Evolutionary conservation across 2,113 vertebrate species (phyloP).

Genomic region (Calidris pygmaea): DNA sequence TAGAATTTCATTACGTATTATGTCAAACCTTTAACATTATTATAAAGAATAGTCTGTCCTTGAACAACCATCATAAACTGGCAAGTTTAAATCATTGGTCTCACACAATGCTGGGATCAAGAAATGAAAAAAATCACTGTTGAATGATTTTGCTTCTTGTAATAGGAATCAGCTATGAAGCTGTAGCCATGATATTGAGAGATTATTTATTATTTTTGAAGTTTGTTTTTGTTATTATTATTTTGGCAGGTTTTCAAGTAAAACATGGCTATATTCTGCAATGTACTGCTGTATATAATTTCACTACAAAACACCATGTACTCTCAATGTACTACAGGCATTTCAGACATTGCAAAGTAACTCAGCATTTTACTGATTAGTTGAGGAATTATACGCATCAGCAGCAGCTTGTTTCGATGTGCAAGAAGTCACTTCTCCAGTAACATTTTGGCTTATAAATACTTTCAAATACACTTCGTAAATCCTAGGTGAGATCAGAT

Average conservation of each 20-base stretch:
- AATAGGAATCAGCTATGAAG: background rate
- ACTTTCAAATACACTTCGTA: background rate
- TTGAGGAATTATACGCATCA: background rate
- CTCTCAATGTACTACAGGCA: background rate
- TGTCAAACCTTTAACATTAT: background rate
- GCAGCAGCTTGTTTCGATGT: background rate
- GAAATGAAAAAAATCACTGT: background rate
- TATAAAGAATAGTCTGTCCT: background rate
- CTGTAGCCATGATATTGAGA: background rate
- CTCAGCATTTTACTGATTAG: background rate
- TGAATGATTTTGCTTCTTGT: background rate
- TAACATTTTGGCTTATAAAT: background rate
- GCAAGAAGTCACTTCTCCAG: background rate
- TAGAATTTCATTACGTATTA: background rate
- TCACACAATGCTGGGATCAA: accelerated
- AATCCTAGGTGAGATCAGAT: background rate
- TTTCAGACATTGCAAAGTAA: background rate
- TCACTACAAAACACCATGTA: accelerated
- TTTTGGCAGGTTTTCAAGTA: background rate
- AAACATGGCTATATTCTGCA: background rate
- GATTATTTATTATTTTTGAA: background rate
- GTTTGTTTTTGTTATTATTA: background rate
- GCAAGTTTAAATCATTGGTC: background rate
- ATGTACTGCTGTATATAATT: background rate
- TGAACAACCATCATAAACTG: background rate